phyloP scores from a whole-genome alignment of 2,888 invertebrate genomes.

The Nomada ruficornis region DNA sequence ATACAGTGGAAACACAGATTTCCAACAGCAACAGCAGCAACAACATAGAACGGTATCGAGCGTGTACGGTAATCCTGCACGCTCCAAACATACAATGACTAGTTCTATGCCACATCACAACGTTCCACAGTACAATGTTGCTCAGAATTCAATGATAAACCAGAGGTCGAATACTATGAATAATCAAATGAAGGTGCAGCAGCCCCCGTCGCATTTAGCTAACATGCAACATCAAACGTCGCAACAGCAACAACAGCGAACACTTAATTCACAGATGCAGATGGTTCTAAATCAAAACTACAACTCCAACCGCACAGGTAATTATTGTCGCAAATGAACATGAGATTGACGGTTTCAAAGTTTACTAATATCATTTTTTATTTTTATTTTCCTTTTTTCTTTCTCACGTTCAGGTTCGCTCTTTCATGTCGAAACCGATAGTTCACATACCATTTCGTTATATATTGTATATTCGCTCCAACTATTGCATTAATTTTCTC shows the following conservation, averaged over 20 bases:
- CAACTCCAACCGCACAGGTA: slow-evolving; percentile 79
- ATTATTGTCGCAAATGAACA: slow-evolving; percentile 22
- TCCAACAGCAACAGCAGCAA: slow-evolving; percentile 77
- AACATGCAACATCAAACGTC: slow-evolving; percentile 83
- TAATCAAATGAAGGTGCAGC: slow-evolving; percentile 85
- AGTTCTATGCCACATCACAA: slow-evolving; percentile 76
- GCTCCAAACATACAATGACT: slow-evolving; percentile 81
- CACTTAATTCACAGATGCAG: slow-evolving; percentile 77
- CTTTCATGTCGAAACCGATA: background rate
- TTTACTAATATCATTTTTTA: background rate
- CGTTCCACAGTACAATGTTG: slow-evolving; percentile 77
- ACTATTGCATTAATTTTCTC: slow-evolving; percentile 29
- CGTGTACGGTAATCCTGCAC: slow-evolving; percentile 78
- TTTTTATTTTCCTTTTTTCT: background rate
- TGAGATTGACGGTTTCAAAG: background rate
- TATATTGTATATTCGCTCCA: background rate
- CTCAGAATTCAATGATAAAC: slow-evolving; percentile 78
- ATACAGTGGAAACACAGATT: slow-evolving; percentile 77
- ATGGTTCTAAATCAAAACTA: slow-evolving; percentile 80
- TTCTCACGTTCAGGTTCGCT: background rate
- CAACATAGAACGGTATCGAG: slow-evolving; percentile 76
- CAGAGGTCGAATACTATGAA: slow-evolving; percentile 81
- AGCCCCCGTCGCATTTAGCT: slow-evolving; percentile 82
- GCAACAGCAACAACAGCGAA: slow-evolving; percentile 84
- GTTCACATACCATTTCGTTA: background rate